phyloP scores from a whole-genome alignment of 2,113 vertebrate genomes.

The Origma solitaria region DNA sequence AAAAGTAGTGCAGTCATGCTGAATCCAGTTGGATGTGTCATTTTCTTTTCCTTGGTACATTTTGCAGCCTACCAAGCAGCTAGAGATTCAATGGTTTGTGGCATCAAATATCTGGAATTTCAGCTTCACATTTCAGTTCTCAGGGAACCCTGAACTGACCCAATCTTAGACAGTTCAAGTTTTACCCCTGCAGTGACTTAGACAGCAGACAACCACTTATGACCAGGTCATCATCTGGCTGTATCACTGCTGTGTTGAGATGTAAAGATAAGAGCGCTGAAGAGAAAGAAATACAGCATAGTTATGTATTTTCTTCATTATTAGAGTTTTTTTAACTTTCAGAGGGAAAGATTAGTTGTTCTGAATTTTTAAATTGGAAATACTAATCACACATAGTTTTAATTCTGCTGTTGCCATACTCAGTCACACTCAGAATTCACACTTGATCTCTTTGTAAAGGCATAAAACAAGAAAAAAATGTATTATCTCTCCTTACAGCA shows the following conservation, averaged over 20 bases:
- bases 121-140: background rate
- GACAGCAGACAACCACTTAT: background rate
- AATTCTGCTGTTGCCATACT: background rate
- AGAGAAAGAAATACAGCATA: background rate
- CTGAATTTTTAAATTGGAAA: background rate
- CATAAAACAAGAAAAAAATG: background rate
- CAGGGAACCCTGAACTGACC: background rate
- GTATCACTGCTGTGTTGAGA: background rate
- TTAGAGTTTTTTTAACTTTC: background rate
- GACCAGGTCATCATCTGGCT: rapidly evolving
- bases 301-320: background rate
- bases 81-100: background rate
- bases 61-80: background rate
- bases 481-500: background rate
- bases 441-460: background rate
- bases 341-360: background rate
- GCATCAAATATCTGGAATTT: background rate
- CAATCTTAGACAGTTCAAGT: background rate
- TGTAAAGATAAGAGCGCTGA: background rate
- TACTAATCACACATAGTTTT: background rate
- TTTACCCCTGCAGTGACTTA: background rate
- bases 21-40: background rate
- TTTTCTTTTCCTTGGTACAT: background rate
- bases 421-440: background rate
- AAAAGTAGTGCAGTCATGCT: background rate